These are phyloP conservation scores for Eristalis tenax DNA, from an alignment of 2,888 invertebrate species.

Conservation along the genomic window DNA sequence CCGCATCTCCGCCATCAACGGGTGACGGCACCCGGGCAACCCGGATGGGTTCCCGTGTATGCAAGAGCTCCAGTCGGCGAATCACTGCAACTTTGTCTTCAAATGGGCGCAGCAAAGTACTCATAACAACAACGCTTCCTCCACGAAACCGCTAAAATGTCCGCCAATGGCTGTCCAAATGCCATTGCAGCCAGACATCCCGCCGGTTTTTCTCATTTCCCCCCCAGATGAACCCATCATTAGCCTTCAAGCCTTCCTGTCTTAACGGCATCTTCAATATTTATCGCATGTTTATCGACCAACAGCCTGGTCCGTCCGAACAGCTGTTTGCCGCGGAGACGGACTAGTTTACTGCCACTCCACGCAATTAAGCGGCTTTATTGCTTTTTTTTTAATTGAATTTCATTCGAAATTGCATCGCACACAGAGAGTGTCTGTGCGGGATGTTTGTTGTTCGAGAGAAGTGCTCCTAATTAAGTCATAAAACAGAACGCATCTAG, in stretches of 20 bases:
- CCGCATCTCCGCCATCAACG: too few relatives aligned
- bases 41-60: too few relatives aligned
- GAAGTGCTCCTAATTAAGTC: background rate
- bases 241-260: background rate
- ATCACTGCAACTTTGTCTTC: too few relatives aligned
- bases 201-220: too few relatives aligned
- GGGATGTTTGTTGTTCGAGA: background rate
- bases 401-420: slow-evolving; percentile 2
- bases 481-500: background rate
- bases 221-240: too few relatives aligned
- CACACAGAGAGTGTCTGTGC: background rate
- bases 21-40: too few relatives aligned
- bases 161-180: too few relatives aligned
- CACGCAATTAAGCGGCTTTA: slow-evolving; percentile 7
- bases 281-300: background rate
- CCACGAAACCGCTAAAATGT: too few relatives aligned
- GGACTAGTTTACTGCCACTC: slow-evolving; percentile 2
- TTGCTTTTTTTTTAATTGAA: slow-evolving; percentile 20
- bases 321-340: background rate
- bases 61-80: too few relatives aligned
- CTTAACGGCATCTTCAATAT: background rate
- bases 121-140: too few relatives aligned
- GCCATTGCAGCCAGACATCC: too few relatives aligned
- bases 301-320: background rate
- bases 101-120: too few relatives aligned